A percentile compares a stretch with the other conserved stretches of the same genome.
phyloP scores from a whole-genome alignment of 2,797 vertebrate species.

The Saguinus oedipus region DNA sequence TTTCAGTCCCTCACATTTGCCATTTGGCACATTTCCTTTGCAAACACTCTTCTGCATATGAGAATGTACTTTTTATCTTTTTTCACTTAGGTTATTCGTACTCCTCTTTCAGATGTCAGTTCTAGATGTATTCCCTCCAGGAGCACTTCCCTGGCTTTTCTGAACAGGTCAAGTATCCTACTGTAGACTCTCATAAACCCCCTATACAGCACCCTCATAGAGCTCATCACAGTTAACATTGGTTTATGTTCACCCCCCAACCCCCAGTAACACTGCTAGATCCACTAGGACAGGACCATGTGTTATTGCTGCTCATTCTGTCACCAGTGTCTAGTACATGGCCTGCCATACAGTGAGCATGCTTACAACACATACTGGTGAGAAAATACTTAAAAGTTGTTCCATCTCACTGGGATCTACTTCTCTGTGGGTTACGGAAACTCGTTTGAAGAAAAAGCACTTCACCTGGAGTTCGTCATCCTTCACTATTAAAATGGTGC shows the following conservation, averaged over 20 bases:
- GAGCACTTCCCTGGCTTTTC: background rate
- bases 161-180: background rate
- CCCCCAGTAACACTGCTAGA: background rate
- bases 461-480: background rate
- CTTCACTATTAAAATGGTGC: background rate
- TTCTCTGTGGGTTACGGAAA: background rate
- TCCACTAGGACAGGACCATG: background rate
- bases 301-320: background rate
- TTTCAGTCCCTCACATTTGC: background rate
- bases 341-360: background rate
- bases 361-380: background rate
- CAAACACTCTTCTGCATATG: background rate
- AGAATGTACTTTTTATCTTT: background rate
- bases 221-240: background rate
- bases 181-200: background rate
- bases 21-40: background rate
- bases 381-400: background rate
- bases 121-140: background rate
- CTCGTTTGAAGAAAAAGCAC: background rate
- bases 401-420: background rate
- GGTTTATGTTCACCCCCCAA: background rate
- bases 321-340: background rate
- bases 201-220: too few species aligned
- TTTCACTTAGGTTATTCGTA: background rate
- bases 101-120: background rate